Evolutionary conservation across 2,113 vertebrate species (phyloP), one percentile per base, ranked within the genome.

Genomic region (Delphinapterus leucas): DNA sequence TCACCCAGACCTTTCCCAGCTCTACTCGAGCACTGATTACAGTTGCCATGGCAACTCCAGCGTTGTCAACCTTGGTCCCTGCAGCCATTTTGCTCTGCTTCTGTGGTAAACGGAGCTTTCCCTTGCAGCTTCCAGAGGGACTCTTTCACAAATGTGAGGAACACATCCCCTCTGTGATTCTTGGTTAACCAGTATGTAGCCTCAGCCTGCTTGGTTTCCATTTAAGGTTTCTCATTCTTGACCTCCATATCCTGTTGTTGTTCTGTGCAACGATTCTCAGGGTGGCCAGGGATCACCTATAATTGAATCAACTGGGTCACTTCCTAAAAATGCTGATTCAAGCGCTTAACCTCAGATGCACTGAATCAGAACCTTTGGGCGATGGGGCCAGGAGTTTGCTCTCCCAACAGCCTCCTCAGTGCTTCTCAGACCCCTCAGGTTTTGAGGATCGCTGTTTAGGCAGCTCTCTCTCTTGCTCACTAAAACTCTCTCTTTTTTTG

Each of bases 201-300:
- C 55, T 90, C 53, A 94, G 83, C 20, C 47, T 89, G 15, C 23
- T 86, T 93, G 74, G 79, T 87, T 94, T 95, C 36, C 77, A 82
- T 31, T 81, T 55, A 31, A 55, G 49, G 7, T 84, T 94, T 96
- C 74, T 93, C 38, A 76, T 94, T 91, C 91, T 90, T 97, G 95
- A 93, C 73, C 44, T 92, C 68, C 33, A 93, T 79, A 80, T 97
- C 58, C 79, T 96, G 86, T 91, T 95, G 81, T 84, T 91, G 49
- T 95, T 81, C 83, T 86, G 13, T 87, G 67, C 41, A 60, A 15
- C 86, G 77, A 84, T 63, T 96, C 68, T 87, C 33, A 58, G 28
- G 67, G 47, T 90, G 81, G 31, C 71, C 93, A 77, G 31, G 47
- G 95, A 97, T 80, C 88, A 95, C 76, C 41, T 84, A 18, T 89